Evolutionary conservation across 1,140 invertebrate genomes (phyloP), one percentile per base, ranked within the genome.

Genomic region (Lepidotrigona ventralis): DNA sequence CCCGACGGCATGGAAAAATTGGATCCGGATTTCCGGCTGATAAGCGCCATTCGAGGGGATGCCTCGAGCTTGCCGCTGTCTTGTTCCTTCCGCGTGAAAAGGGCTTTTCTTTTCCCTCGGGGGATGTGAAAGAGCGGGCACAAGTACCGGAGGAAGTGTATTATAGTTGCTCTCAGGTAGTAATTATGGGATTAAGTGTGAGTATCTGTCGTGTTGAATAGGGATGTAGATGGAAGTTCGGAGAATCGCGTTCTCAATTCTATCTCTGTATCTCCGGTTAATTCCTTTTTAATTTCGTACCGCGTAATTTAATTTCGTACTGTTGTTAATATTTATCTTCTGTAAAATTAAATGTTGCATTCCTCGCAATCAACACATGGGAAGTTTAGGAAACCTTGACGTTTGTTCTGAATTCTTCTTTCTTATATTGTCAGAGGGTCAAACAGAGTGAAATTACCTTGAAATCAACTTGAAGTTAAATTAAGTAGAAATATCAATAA

Each of bases 1-100:
- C 46, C 54, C 39, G 63, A 69, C 66, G 78, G 26, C 63, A 46
- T 29, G 73, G 63, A 77, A 69, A 76, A 76, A 77, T 76, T 82
- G 64, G 63, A 58, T 69, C 60, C 72, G 72, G 72, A 81, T 76
- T 81, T 82, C 72, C 33, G 63, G 39, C n/a, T 76, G 53, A 58
- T 76, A 69, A 81, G 39, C 39, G 53, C 26, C n/a, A 54, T 63
- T 63, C 74, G 51, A 39, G 46, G 39, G 66, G 66, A 21, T 56
- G 54, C 21, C 23, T 29, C 19, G 33, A 21, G 33, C 53, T 46
- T n/a, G 23, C 9, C 15, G 9, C 53, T 79, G n/a, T 72, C 68
- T 72, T 58, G n/a, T 51, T 29, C 17, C 23, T 29, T 2, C 12
- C 19, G 1, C 29, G 64, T n/a, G 63, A 77, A 73, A 56, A 56